These are phyloP conservation scores for Noturus placidus DNA, from an alignment of 2,113 vertebrate genomes.

Conservation along the genomic window DNA sequence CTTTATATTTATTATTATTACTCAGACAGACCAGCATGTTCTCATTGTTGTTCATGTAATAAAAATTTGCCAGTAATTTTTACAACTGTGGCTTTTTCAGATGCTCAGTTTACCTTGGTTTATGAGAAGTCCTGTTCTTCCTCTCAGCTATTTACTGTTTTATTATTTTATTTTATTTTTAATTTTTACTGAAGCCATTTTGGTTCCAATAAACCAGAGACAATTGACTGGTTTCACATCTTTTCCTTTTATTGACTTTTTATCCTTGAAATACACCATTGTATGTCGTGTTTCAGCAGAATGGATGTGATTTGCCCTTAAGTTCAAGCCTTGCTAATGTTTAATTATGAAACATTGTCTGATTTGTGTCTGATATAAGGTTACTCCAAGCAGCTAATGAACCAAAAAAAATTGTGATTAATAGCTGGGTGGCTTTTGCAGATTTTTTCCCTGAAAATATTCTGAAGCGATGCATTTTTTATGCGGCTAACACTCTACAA, in stretches of 20 bases:
- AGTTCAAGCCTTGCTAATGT: background rate
- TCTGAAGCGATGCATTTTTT: conserved; percentile 5
- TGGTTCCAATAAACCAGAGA: background rate
- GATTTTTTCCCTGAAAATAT: background rate
- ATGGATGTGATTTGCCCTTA: background rate
- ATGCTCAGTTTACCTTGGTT: background rate
- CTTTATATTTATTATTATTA: conserved; percentile 4
- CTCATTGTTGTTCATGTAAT: background rate
- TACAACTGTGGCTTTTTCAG: too few species aligned
- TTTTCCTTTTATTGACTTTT: conserved; percentile 3
- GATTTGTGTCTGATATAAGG: conserved; percentile 12
- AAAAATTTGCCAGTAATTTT: too few species aligned
- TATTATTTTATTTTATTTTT: background rate
- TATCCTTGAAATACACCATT: conserved; percentile 23
- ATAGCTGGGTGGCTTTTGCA: conserved; percentile 10
- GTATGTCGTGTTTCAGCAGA: background rate
- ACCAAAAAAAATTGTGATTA: conserved; percentile 29
- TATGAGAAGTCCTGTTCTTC: background rate
- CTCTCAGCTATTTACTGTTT: background rate
- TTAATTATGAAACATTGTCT: conserved; percentile 12
- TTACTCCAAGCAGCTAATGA: conserved; percentile 8
- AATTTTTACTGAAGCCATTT: background rate
- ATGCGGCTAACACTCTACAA: background rate
- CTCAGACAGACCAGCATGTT: background rate
- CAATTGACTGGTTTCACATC: background rate